Evolutionary conservation across 1,140 invertebrate species (phyloP), one percentile per base, ranked within the genome.

Genomic region (Asbolus verrucosus): DNA sequence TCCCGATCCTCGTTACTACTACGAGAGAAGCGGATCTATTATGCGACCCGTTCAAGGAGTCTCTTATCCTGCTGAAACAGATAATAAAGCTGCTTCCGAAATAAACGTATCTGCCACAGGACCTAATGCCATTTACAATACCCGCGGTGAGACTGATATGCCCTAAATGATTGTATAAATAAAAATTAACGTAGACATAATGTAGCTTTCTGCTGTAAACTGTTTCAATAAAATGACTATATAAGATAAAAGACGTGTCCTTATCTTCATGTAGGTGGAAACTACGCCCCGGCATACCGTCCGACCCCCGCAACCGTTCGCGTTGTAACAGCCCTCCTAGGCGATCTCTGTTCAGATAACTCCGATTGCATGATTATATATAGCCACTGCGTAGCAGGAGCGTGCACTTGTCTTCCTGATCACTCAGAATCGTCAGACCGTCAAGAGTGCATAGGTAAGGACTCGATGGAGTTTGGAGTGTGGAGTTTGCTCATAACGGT

Each of bases 261-360:
- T 66, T 36, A 67, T 67, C 41, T 70, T n/a, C 62, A 46, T 65
- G 6, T 61, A 81, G 78, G 78, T 72, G 75, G 71, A 72, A 76
- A 76, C 65, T 74, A 78, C 63, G 78, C 79, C 46, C 75, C 77
- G 68, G 77, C 78, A 54, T 87, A 86, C 78, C 82, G 86, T 70
- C 87, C 88, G 15, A 89, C 87, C 1, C 89, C 90, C 18, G 89
- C 90, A 9, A 91, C 89, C 11, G 90, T 90, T 21, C 84, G 88
- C 63, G 87, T 90, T 19, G 85, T 92, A 36, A 88, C 88, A 19
- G 89, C 91, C 13, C 81, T 91, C 38, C 81, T 94, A 6, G 92
- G 92, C 4, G 92, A 94, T 81, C 78, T 91, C 19, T 95, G 92
- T 81, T 84, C 85, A n/a, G 84, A 87, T 27, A 88, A 91, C 75